Evolutionary conservation across 2,888 invertebrate genomes (phyloP), one percentile per base, ranked within the genome.

Genomic region (Heteropelma amictum): DNA sequence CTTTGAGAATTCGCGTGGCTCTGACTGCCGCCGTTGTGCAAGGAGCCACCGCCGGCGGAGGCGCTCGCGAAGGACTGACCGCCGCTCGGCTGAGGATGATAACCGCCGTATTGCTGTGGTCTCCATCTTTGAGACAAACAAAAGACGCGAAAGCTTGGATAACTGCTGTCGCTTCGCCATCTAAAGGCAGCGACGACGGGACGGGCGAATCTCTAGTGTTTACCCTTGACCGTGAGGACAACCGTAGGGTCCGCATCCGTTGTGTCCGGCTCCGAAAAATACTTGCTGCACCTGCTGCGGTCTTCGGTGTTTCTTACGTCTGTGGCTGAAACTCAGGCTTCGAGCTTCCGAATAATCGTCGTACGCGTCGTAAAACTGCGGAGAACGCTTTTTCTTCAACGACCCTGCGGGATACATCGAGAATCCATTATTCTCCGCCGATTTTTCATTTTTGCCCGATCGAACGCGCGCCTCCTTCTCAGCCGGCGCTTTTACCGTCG

Each of bases 1-100:
- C 84, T 80, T 26, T 88, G 84, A 3, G 85, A 82, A 56, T 81
- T 84, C 12, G 86, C 81, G 8, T 84, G 80, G 56, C 80, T 83
- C 12, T 76, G 68, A 12, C 77, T 77, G 8, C 80, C 79, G 7
- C 64, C 76, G 5, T 82, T 69, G 54, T 63, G 33, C 51, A 23
- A 54, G 12, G 35, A 35, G 19, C 77, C 79, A n/a, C 81, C 70
- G 67, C 84, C 84, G 38, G 84, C 80, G 14, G 81, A 79, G 10
- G 86, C 85, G 14, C 79, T 76, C n/a, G 86, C 85, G 69, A 80
- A 83, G 17, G 84, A 79, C 54, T 77, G 71, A 35, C 80, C 73
- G 38, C 68, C 69, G 21, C 70, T 67, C 21, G 71, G 56, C 40
- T 76, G 74, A 69, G 77, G 64, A 74, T 80, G 58, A 74, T 80